phyloP scores from a whole-genome alignment of 2,888 invertebrate species.

The Tipula vernalis region DNA sequence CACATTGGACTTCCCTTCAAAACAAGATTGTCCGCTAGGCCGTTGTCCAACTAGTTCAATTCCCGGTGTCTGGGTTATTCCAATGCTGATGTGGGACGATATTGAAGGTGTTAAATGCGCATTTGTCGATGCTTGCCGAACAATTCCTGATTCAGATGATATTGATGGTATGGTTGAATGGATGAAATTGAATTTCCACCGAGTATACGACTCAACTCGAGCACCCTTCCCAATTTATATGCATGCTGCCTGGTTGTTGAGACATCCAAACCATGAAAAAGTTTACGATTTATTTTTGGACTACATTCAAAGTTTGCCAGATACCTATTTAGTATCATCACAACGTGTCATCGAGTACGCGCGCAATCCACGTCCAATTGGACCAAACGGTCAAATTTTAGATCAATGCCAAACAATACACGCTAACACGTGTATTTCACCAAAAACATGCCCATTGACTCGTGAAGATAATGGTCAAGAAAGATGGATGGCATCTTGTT shows the following conservation, averaged over 20 bases:
- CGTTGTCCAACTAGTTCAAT: constrained; percentile 39
- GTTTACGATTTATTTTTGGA: constrained; percentile 45
- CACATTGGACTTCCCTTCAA: constrained; percentile 42
- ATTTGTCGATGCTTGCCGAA: constrained; percentile 45
- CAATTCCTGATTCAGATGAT: constrained; percentile 29
- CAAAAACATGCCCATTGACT: constrained; percentile 25
- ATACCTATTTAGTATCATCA: constrained; percentile 44
- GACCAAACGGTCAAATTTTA: constrained; percentile 20
- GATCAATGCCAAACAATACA: constrained; percentile 24
- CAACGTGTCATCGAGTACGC: constrained; percentile 28
- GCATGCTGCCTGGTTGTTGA: constrained; percentile 50
- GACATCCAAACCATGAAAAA: constrained; percentile 34
- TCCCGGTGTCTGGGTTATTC: constrained; percentile 47
- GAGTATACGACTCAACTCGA: constrained; percentile 47
- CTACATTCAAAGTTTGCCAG: constrained; percentile 38
- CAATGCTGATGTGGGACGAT: constrained; percentile 43
- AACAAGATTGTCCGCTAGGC: constrained; percentile 41
- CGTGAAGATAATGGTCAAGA: constrained; percentile 27
- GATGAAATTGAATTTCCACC: constrained; percentile 48
- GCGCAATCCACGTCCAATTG: constrained; percentile 27
- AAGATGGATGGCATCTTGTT: constrained; percentile 40
- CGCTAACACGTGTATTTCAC: constrained; percentile 20
- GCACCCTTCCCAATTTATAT: constrained; percentile 56
- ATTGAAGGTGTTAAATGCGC: constrained; percentile 37
- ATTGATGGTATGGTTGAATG: constrained; percentile 41